Percentiles rank a stretch among this genome's conserved stretches.
Conservation (phyloP, 2,113 vertebrate genomes). For the Benitochromis conjunctus region DNA sequence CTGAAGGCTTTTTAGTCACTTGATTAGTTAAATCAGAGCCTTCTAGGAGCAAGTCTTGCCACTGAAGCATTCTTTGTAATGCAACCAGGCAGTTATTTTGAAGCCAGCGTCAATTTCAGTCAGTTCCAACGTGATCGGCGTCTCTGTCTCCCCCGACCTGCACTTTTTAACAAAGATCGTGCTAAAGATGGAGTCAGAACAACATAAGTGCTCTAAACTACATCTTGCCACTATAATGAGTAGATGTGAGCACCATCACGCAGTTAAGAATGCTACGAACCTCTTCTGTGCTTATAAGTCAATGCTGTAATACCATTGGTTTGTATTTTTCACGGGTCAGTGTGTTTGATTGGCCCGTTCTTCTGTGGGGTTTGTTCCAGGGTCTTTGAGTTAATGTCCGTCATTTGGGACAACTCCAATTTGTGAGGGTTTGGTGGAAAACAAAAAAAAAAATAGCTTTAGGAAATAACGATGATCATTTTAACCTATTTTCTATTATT, state of each 20-base stretch:
- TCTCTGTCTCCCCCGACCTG: not conserved
- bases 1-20: not conserved
- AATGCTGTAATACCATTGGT: not conserved
- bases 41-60: not conserved
- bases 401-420: not conserved
- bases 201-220: not conserved
- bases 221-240: not conserved
- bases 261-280: not conserved
- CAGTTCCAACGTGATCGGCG: not conserved
- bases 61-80: not conserved
- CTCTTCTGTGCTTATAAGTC: not conserved
- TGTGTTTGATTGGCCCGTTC: not conserved
- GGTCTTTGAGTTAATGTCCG: not conserved
- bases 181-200: not conserved
- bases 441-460: not conserved
- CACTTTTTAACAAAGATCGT: not conserved
- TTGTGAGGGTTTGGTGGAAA: not conserved
- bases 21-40: not conserved
- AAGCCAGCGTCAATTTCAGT: not conserved
- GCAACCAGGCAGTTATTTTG: not conserved
- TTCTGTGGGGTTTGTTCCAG: not conserved
- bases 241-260: not conserved
- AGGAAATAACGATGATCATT: not conserved
- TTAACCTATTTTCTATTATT: not conserved
- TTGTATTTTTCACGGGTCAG: not conserved